Evolutionary conservation across 2,797 vertebrate species (phyloP).

Genomic region (Zenarchopterus dispar): DNA sequence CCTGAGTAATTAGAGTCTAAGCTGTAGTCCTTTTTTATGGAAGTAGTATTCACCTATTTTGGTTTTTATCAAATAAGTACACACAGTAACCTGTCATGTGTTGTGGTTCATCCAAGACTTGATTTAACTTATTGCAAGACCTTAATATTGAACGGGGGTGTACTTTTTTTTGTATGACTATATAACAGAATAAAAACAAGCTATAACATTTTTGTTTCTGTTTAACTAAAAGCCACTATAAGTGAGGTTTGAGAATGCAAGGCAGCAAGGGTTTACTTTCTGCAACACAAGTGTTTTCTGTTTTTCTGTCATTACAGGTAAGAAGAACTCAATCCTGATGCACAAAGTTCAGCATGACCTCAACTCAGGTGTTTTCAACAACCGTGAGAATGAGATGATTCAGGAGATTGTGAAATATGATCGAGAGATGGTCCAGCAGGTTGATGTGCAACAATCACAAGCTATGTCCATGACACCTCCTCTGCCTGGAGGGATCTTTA

Average conservation of each 20-base stretch:
- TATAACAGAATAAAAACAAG: no score
- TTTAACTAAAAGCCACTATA: no score
- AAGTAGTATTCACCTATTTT: no score
- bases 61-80: no score
- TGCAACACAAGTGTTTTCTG: conserved; percentile 6
- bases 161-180: no score
- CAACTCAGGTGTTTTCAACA: conserved; percentile 97
- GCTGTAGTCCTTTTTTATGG: no score
- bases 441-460: conserved; percentile 84
- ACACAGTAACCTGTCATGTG: no score
- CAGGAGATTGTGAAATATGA: conserved; percentile 99
- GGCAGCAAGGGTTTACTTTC: background rate
- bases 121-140: no score
- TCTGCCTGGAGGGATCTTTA: conserved; percentile 78
- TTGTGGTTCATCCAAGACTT: no score
- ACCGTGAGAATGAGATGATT: conserved; percentile 97
- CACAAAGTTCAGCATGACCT: conserved; percentile 98
- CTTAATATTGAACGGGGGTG: no score
- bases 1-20: no score
- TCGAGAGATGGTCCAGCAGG: conserved; percentile 96
- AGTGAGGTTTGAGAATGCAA: background rate
- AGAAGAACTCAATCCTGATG: conserved; percentile 96
- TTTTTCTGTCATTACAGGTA: conserved; percentile 82
- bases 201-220: no score
- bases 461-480: conserved; percentile 78